phyloP scores from a whole-genome alignment of 2,888 invertebrate species.

The Hypomecis punctinalis region DNA sequence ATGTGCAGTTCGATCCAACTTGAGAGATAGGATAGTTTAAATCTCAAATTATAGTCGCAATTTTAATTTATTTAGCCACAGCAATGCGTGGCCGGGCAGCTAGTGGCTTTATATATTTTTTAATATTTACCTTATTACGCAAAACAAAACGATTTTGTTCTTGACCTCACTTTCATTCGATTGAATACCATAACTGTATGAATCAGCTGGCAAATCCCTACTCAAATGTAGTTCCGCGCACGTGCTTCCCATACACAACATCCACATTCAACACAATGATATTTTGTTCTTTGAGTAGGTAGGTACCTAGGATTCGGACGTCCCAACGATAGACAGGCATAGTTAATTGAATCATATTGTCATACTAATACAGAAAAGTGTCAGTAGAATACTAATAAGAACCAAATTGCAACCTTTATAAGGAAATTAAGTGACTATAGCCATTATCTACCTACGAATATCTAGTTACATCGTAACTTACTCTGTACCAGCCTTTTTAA shows the following conservation, averaged over 20 bases:
- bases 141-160: constrained; percentile 42
- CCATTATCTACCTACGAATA: not conserved
- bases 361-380: not conserved
- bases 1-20: no score
- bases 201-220: constrained; percentile 79
- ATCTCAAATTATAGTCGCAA: no score
- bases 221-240: constrained; percentile 63
- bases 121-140: no score
- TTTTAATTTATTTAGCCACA: no score
- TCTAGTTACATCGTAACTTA: not conserved
- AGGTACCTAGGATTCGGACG: constrained; percentile 1
- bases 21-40: no score
- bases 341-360: not conserved
- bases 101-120: no score
- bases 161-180: constrained; percentile 63
- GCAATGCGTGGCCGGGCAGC: no score
- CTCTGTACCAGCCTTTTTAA: no score
- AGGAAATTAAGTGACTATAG: constrained; percentile 27
- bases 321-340: not conserved
- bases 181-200: constrained; percentile 51
- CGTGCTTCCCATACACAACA: constrained; percentile 68
- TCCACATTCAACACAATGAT: constrained; percentile 22
- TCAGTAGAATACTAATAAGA: constrained; percentile 14
- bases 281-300: constrained; percentile 8
- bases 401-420: constrained; percentile 19